These are phyloP conservation scores for Lasioglossum vierecki DNA, from an alignment of 2,888 invertebrate species.

Conservation along the genomic window DNA sequence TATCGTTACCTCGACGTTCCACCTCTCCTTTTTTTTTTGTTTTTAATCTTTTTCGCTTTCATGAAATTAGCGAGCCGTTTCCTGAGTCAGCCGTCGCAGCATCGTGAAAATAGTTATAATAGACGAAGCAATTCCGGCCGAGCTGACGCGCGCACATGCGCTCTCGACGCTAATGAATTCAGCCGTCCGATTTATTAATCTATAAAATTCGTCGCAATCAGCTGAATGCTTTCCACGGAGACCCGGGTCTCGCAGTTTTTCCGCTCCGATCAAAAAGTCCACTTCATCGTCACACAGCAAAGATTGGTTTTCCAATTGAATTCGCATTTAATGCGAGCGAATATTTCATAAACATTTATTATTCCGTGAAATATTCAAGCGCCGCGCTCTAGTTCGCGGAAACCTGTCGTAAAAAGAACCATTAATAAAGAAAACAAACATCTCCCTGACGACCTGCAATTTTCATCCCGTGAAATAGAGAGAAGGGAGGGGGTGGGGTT, in stretches of 20 bases:
- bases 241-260: slow-evolving; percentile 6
- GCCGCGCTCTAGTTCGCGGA: background rate
- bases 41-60: slow-evolving; percentile 2
- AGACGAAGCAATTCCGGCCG: slow-evolving; percentile 38
- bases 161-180: slow-evolving; percentile 52
- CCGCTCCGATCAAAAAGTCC: slow-evolving; percentile 1
- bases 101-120: slow-evolving; percentile 44
- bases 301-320: background rate
- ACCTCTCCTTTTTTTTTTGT: background rate
- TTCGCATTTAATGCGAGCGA: background rate
- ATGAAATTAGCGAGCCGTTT: slow-evolving; percentile 55
- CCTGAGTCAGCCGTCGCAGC: slow-evolving; percentile 53
- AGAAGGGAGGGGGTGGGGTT: background rate
- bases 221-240: background rate
- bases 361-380: background rate
- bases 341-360: background rate
- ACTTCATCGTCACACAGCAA: background rate
- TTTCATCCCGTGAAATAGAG: background rate
- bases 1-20: slow-evolving; percentile 42
- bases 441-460: background rate
- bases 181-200: slow-evolving; percentile 64
- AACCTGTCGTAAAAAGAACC: background rate
- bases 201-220: slow-evolving; percentile 50
- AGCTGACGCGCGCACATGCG: background rate
- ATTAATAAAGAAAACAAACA: background rate